Evolutionary conservation across 2,113 vertebrate species (phyloP), one percentile per base, ranked within the genome.

Genomic region (Catagonus wagneri): DNA sequence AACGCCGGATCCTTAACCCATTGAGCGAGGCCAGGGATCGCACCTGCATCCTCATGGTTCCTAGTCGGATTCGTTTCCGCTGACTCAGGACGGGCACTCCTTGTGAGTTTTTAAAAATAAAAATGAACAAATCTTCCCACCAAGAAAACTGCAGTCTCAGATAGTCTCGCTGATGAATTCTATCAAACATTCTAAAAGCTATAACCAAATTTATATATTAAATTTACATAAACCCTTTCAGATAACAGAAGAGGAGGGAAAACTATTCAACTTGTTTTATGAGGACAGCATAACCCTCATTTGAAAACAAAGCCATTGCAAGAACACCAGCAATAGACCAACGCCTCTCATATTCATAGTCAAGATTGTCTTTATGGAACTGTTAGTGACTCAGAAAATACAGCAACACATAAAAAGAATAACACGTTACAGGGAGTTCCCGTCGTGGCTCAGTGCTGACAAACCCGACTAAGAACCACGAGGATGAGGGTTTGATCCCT

Each of bases 361-460:
- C 4, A 22, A 17, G 65, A 29, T 20, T 16, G 2, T 52, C 79
- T 50, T 72, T 36, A 23, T 39, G 36, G 50, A 76, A 72, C n/a
- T 58, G 15, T 6, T 11, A 50, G 0, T 29, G 25, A 19, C 17
- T 29, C 11, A 16, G 75, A 54, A 44, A 58, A 74, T 11, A 25
- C 25, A 39, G 17, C 13, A 25, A n/a, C 17, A 44, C 44, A 44
- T 44, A 8, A 44, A 13, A 32, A 52, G 27, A 29, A 8, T 14
- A 4, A 61, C 1, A 0, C 11, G 1, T 3, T 32, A 25, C 0
- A 6, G 44, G 8, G 44, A 44, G 5, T 44, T 44, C 44, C 44
- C 8, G 44, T 44, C 44, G 8, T 44, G 44, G 44, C 44, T 44
- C 44, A 44, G 44, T 44, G 44, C 5, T 44, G 8, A 44, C 44